Base-by-base conservation (phyloP, 1,140 invertebrate genomes). In the Phthorimaea operculella region DNA sequence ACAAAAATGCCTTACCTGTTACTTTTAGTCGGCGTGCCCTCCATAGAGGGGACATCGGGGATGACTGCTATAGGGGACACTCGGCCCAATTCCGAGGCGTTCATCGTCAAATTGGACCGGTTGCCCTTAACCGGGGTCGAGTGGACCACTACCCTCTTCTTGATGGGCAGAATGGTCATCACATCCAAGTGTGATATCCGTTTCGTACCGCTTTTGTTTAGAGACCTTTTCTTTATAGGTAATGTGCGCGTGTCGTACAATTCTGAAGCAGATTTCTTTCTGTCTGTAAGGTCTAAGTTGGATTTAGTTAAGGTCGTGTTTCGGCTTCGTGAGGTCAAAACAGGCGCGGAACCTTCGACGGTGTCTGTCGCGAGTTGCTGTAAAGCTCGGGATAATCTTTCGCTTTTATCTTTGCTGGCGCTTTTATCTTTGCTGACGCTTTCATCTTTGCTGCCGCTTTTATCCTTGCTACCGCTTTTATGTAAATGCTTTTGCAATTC, bases 191-290 rank as follows among this genome's bases (percentile, higher is more conserved):
- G 1, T 14, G 44, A 15, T n/a, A 10, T n/a, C 12, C 15, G 5
- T 3, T 33, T 45, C 21, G 21, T 6, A 2, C 21, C 21, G 21
- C 60, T 62, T 6, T 53, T 52, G 11, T 60, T 60, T 4, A 47
- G 4, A n/a, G 60, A 51, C 1, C 79, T 52, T 57, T 82, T 82
- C 56, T 83, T 83, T 7, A 80, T 60, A 0, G 79, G 79, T 54
- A 83, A 51, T 16, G 52, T 72, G 36, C 66, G 66, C 1, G 66
- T 64, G 39, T 68, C 57, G 60, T 76, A 75, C 14, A 66, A 17
- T 21, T 72, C 63, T 4, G 71, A 66, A 0, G 67, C 62, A 2
- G 75, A 64, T 49, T 62, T 64, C 48, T 68, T 62, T 5, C 51
- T 55, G 7, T 12, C 21, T 11, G 48, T 17, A 15, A 15, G 9